Conservation (phyloP, 2,888 invertebrate species). For the Zygogramma bicolorata region DNA sequence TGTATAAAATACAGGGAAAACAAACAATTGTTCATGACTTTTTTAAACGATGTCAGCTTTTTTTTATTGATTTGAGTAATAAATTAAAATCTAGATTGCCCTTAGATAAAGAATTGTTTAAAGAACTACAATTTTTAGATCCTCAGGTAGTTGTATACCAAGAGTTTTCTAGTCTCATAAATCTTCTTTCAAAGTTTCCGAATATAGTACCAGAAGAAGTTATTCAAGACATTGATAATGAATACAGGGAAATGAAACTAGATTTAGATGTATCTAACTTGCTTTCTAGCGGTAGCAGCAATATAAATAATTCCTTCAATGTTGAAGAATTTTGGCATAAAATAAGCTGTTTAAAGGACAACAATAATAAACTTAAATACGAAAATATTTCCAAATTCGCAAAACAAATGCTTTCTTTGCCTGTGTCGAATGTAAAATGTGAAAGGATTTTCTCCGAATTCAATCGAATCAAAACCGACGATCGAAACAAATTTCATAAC, state of each 20-base stretch:
- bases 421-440: constrained; percentile 34
- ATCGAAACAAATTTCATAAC: constrained; percentile 30
- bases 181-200: constrained; percentile 25
- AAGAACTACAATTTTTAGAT: constrained; percentile 32
- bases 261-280: constrained; percentile 29
- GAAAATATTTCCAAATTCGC: constrained; percentile 34
- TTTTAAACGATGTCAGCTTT: constrained; percentile 29
- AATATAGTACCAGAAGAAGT: constrained; percentile 20
- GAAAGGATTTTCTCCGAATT: constrained; percentile 36
- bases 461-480: constrained; percentile 23
- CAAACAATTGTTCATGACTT: constrained; percentile 28
- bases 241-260: constrained; percentile 33
- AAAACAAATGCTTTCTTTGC: constrained; percentile 20
- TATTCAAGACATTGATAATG: constrained; percentile 27
- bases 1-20: constrained; percentile 16
- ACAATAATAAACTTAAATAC: constrained; percentile 32
- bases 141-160: constrained; percentile 33
- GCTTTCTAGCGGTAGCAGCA: constrained; percentile 21
- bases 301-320: constrained; percentile 20
- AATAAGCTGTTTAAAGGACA: constrained; percentile 29
- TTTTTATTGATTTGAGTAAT: constrained; percentile 26
- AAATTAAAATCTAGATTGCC: constrained; percentile 35
- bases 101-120: constrained; percentile 26
- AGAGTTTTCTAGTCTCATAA: constrained; percentile 26
- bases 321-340: constrained; percentile 16